Percentiles rank a stretch among this genome's conserved stretches.
Conservation (phyloP, 1,140 invertebrate genomes). For the Ridgeia piscesae region DNA sequence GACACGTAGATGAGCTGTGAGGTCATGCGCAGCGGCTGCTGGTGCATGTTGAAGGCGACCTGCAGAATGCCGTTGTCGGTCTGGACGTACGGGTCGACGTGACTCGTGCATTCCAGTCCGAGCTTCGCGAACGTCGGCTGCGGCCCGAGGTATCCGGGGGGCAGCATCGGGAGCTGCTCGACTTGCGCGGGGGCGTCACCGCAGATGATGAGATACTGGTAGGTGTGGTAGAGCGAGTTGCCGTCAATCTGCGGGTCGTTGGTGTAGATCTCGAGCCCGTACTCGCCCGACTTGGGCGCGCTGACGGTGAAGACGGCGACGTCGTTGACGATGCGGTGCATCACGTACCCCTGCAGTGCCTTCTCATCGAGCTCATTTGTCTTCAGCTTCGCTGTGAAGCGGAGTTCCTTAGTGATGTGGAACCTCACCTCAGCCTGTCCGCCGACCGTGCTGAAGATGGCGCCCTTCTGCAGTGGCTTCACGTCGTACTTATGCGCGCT, state of each 20-base stretch:
- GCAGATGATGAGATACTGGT: slow-evolving; percentile 54
- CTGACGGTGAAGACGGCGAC: slow-evolving; percentile 55
- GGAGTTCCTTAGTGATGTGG: slow-evolving; percentile 42
- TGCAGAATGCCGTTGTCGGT: slow-evolving; percentile 46
- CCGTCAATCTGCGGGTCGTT: slow-evolving; percentile 56
- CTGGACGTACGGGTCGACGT: slow-evolving; percentile 53
- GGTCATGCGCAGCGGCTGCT: slow-evolving; percentile 48
- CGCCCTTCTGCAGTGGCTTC: slow-evolving; percentile 49
- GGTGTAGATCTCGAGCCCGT: slow-evolving; percentile 57
- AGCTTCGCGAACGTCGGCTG: slow-evolving; percentile 52
- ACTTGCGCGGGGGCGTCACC: slow-evolving; percentile 47
- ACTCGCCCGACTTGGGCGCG: slow-evolving; percentile 52
- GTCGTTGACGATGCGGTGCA: slow-evolving; percentile 52
- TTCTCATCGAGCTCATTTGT: slow-evolving; percentile 45
- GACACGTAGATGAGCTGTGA: slow-evolving; percentile 49
- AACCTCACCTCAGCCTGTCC: slow-evolving; percentile 35
- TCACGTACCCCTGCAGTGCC: slow-evolving; percentile 52
- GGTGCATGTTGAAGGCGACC: slow-evolving; percentile 42
- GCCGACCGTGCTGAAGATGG: slow-evolving; percentile 42
- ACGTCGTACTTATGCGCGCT: slow-evolving; percentile 43
- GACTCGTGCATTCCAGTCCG: slow-evolving; percentile 47
- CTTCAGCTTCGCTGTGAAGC: slow-evolving; percentile 57
- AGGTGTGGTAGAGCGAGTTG: slow-evolving; percentile 53
- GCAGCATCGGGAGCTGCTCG: slow-evolving; percentile 49
- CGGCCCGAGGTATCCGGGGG: slow-evolving; percentile 53